A percentile compares a stretch with the other conserved stretches of the same genome.
These are phyloP conservation scores for Callaeas wilsoni DNA, from an alignment of 2,113 vertebrate genomes.

Conservation along the genomic window DNA sequence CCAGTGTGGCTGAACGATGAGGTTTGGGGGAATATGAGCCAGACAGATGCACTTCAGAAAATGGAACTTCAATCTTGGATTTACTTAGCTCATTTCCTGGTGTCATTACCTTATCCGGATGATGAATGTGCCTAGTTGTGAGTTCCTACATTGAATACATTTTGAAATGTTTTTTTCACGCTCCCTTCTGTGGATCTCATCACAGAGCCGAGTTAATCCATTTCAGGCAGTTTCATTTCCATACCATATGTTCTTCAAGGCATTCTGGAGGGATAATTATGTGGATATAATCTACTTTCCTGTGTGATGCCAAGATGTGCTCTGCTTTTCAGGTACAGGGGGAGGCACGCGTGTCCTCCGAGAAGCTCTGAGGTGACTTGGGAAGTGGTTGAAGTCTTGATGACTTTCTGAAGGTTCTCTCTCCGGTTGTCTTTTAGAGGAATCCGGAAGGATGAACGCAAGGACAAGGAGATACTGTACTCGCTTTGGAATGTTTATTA, in stretches of 20 bases:
- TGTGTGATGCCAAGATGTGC: background rate
- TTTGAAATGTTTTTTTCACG: background rate
- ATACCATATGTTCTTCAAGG: background rate
- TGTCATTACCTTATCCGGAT: background rate
- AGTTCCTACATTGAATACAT: background rate
- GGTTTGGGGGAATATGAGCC: background rate
- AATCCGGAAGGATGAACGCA: fast-evolving
- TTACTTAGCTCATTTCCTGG: slow-evolving; percentile 54
- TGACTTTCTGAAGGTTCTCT: background rate
- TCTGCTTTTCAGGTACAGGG: background rate
- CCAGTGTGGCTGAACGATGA: background rate
- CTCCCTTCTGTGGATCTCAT: slow-evolving; percentile 43
- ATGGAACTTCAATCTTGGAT: slow-evolving; percentile 19
- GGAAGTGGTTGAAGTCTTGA: background rate
- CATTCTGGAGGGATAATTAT: background rate
- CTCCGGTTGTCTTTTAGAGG: background rate
- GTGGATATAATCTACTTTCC: background rate
- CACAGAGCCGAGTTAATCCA: background rate
- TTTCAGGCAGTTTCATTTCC: slow-evolving; percentile 9
- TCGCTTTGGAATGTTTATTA: background rate
- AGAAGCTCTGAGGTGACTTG: background rate
- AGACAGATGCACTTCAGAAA: slow-evolving; percentile 53
- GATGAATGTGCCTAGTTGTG: slow-evolving; percentile 22
- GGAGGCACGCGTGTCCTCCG: fast-evolving
- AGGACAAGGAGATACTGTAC: background rate